A percentile compares a stretch with the other conserved stretches of the same genome.
These are phyloP conservation scores for Pavo muticus DNA, from an alignment of 2,113 vertebrate genomes.

Conservation along the genomic window DNA sequence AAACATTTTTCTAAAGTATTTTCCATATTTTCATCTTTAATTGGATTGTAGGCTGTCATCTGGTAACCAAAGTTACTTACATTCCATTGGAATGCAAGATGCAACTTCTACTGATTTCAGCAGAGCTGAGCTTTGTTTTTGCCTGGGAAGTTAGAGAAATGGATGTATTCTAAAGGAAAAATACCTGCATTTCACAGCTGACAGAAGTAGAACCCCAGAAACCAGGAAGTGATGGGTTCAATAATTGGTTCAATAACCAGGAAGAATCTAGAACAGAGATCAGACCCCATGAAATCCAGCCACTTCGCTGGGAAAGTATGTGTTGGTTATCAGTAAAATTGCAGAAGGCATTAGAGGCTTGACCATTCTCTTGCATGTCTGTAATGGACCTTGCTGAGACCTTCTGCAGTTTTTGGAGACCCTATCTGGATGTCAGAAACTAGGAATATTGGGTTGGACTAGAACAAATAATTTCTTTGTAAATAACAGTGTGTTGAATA, in stretches of 20 bases:
- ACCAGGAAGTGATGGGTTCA: not conserved
- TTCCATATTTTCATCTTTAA: not conserved
- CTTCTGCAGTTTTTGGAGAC: not conserved
- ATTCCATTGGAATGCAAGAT: not conserved
- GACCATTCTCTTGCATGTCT: not conserved
- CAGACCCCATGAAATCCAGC: not conserved
- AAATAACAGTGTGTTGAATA: conserved; percentile 62
- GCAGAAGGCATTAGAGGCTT: not conserved
- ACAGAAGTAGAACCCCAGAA: not conserved
- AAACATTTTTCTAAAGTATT: not conserved
- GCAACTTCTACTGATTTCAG: not conserved
- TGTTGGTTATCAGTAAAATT: not conserved
- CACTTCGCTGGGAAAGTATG: not conserved
- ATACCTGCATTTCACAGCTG: not conserved
- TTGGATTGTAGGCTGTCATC: not conserved
- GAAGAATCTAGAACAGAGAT: not conserved
- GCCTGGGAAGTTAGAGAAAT: not conserved
- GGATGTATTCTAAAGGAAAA: not conserved
- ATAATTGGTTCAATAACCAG: not conserved
- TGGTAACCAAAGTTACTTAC: not conserved
- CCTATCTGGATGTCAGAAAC: not conserved
- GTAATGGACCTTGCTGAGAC: not conserved
- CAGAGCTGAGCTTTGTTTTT: not conserved
- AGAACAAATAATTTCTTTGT: conserved; percentile 37
- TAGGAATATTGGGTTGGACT: not conserved